These are phyloP conservation scores for Ormyrus nitidulus DNA, from an alignment of 2,888 invertebrate species.

Conservation along the genomic window DNA sequence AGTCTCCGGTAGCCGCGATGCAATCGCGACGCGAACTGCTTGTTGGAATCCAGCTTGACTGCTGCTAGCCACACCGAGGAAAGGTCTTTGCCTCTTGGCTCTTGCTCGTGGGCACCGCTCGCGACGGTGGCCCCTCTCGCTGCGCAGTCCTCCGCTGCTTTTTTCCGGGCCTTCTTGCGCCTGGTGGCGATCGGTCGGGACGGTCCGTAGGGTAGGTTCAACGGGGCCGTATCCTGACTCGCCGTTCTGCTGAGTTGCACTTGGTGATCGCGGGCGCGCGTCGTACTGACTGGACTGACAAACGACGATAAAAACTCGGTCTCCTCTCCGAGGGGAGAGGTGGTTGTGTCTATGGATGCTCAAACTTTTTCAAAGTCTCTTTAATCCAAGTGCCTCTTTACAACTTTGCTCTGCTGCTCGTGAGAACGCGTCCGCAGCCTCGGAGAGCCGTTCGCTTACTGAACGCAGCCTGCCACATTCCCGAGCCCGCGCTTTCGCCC, in stretches of 20 bases:
- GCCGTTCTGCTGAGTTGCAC: not conserved
- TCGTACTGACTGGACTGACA: not conserved
- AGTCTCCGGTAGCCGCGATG: conserved; percentile 75
- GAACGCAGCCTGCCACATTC: conserved; percentile 59
- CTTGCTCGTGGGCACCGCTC: conserved; percentile 6
- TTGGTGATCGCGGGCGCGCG: conserved; percentile 2
- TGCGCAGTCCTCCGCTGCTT: not conserved
- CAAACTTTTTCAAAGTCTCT: no score
- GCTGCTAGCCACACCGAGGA: conserved; percentile 72
- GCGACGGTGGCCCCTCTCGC: not conserved
- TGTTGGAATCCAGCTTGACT: conserved; percentile 76
- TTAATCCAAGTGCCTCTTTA: no score
- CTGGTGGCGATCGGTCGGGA: no score
- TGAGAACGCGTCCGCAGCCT: conserved; percentile 54
- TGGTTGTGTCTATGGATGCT: not conserved
- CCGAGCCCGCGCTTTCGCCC: conserved; percentile 72
- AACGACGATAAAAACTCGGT: not conserved
- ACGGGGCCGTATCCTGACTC: no score
- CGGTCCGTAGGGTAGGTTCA: no score
- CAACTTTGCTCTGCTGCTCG: not conserved
- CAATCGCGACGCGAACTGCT: conserved; percentile 75
- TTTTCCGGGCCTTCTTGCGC: no score
- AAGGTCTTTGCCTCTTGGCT: conserved; percentile 39
- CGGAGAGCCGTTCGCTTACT: conserved; percentile 73
- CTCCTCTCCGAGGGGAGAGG: conserved; percentile 12